Evolutionary conservation across 2,888 invertebrate genomes (phyloP), one percentile per base, ranked within the genome.

Genomic region (Epirrhoe tristata): DNA sequence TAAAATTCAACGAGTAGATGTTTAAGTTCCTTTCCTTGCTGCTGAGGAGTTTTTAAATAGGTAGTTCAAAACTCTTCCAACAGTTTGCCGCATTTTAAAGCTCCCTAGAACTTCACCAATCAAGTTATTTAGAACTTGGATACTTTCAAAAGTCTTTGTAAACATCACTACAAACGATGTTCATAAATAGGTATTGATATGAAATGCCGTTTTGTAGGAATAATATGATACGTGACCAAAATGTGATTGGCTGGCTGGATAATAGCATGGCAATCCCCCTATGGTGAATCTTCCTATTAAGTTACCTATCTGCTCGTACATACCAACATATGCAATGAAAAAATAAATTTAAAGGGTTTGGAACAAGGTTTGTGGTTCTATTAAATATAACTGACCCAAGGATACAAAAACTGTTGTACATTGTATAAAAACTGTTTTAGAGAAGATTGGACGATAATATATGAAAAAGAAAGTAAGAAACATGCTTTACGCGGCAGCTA

Each of bases 51-150:
- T 77, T 71, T 63, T 55, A 57, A 74, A 76, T 77, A n/a, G n/a
- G n/a, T n/a, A 76, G 74, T 78, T 72, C 24, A 77, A 78, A 77
- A 79, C 81, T 82, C 73, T 72, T 74, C 77, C 74, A 51, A 36
- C n/a, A 79, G 80, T 81, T 82, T 81, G 80, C 81, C 79, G 82
- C 83, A 87, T 87, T 85, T 83, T 79, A 84, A 88, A 60, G 84
- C 81, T 52, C 81, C 79, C 77, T 77, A 77, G 79, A 90, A 90
- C 82, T 88, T 88, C 78, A 79, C 85, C 87, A 89, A 91, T 90
- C 88, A 85, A 84, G 82, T 81, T 74, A 78, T 74, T 71, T 71
- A 66, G 83, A 86, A 78, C 83, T 85, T 16, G 36, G 52, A 46
- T 43, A 57, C n/a, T 17, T 43, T 46, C 12, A 63, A 52, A 32